Evolutionary conservation across 2,888 invertebrate genomes (phyloP), one percentile per base, ranked within the genome.

Genomic region (Microctonus brassicae): DNA sequence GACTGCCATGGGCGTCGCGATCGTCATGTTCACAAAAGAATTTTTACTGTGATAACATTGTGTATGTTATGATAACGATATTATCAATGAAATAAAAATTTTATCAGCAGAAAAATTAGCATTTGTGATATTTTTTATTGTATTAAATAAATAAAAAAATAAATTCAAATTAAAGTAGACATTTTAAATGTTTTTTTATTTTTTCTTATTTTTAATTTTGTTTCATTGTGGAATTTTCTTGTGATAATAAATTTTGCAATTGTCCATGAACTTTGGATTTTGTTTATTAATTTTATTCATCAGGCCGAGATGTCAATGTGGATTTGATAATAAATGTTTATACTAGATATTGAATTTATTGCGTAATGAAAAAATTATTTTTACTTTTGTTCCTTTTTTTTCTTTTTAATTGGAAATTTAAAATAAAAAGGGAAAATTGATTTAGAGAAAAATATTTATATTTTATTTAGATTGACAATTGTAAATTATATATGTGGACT

Each of bases 1-100:
- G 58, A 64, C 33, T 72, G 68, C 67, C 78, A 79, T 76, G 78
- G 78, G 78, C 79, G 79, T 81, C 77, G 78, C 72, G 70, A 73
- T 39, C 55, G 62, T 20, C 24, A 61, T 55, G 63, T 73, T 70
- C 33, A 47, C 17, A 11, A 36, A n/a, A 47, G 34, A 36, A 29
- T 52, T 65, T 42, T 17, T 29, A 34, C 33, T 33, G 52, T 29
- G 20, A 64, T 9, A 34, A n/a, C 26, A 20, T 26, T 34, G 29
- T 47, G 4, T 47, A 9, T 47, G 26, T 47, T 47, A n/a, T 47
- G 4, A 47, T 47, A 9, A 47, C 17, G 47, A n/a, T 47, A 1
- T 47, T 47, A 47, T 47, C 47, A 47, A 17, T 17, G 47, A 17
- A 6, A 7, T 47, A 1, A 6, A 20, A 20, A 47, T 17, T 0